These are phyloP conservation scores for Andricus curvator DNA, from an alignment of 2,888 invertebrate genomes.

Conservation along the genomic window DNA sequence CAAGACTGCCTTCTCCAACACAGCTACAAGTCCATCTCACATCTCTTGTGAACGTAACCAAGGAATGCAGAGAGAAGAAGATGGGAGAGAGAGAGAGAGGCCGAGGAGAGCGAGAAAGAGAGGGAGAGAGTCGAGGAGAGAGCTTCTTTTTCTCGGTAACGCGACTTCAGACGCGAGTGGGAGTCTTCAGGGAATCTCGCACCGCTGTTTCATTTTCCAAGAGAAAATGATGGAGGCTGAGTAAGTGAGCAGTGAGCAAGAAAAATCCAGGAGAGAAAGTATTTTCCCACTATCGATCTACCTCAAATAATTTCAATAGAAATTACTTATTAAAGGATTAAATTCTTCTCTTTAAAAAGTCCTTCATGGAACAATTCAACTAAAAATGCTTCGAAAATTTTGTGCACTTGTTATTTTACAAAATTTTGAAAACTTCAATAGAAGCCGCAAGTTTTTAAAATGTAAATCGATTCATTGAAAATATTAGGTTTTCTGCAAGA, in stretches of 20 bases:
- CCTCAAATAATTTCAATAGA: neutral
- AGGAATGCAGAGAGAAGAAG: constrained; percentile 37
- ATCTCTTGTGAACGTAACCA: constrained; percentile 31
- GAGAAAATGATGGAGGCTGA: constrained; percentile 32
- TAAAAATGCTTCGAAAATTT: neutral
- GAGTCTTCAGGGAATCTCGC: constrained; percentile 40
- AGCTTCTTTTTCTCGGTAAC: constrained; percentile 24
- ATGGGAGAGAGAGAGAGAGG: neutral
- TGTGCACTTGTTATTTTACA: neutral
- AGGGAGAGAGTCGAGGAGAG: neutral
- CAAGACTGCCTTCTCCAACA: neutral
- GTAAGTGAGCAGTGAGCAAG: constrained; percentile 4
- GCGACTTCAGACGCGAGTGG: constrained; percentile 37
- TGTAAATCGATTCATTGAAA: too few species aligned
- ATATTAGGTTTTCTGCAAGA: too few species aligned
- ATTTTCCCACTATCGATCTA: constrained; percentile 24
- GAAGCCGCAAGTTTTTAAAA: too few species aligned
- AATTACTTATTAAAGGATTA: too few species aligned
- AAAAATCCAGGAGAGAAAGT: constrained; percentile 32
- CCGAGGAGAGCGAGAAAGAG: neutral
- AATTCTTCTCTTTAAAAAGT: too few species aligned
- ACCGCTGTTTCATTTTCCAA: constrained; percentile 40
- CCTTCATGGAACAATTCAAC: too few species aligned
- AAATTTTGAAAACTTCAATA: neutral
- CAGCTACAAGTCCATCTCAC: constrained; percentile 8